A percentile compares a stretch with the other conserved stretches of the same genome.
Evolutionary conservation across 2,113 vertebrate genomes (phyloP).

Genomic region (Tupaia chinensis): DNA sequence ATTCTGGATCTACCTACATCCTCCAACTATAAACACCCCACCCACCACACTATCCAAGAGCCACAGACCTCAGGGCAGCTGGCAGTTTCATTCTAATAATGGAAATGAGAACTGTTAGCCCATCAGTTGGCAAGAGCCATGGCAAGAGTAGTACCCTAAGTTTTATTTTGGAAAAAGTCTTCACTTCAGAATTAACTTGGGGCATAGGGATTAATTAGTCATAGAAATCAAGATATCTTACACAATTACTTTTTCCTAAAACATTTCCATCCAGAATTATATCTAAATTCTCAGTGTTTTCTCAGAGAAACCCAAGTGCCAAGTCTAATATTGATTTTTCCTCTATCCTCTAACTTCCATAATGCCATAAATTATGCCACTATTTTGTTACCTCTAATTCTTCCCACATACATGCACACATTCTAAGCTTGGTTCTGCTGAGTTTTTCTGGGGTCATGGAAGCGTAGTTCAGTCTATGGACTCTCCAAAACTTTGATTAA

Average conservation of each 20-base stretch:
- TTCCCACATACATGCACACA: neutral
- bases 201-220: neutral
- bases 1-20: neutral
- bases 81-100: neutral
- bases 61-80: neutral
- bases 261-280: neutral
- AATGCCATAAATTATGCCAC: neutral
- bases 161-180: neutral
- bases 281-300: neutral
- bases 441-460: neutral
- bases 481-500: neutral
- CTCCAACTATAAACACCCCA: neutral
- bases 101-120: neutral
- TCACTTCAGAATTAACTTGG: slow-evolving; percentile 7
- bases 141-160: neutral
- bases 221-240: neutral
- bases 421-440: neutral
- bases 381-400: neutral
- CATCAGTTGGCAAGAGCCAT: neutral
- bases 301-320: neutral
- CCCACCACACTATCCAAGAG: neutral
- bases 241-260: neutral
- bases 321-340: neutral
- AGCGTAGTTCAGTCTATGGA: neutral
- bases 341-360: neutral